These are phyloP conservation scores for Carcina quercana DNA, from an alignment of 2,888 invertebrate genomes.

Conservation along the genomic window DNA sequence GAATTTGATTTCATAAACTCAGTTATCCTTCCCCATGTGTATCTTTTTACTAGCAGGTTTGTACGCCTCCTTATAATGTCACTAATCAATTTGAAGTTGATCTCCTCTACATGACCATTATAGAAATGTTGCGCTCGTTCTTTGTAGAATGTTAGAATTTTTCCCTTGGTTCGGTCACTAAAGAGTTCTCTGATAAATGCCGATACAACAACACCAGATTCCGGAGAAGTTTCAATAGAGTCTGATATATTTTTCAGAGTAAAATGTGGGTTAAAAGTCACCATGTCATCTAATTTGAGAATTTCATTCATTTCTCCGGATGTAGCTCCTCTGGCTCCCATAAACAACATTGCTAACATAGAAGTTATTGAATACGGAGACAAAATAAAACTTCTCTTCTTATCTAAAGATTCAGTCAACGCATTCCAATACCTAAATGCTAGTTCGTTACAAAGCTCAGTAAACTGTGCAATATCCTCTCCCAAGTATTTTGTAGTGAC, in stretches of 20 bases:
- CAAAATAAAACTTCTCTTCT: slow-evolving; percentile 83
- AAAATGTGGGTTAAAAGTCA: slow-evolving; percentile 92
- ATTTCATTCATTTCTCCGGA: slow-evolving; percentile 94
- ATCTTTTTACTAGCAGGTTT: slow-evolving; percentile 85
- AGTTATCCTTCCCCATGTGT: slow-evolving; percentile 83
- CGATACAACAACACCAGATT: slow-evolving; percentile 84
- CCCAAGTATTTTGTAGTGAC: slow-evolving; percentile 82
- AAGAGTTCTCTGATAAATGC: slow-evolving; percentile 89
- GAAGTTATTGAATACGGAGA: slow-evolving; percentile 91
- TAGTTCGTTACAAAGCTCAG: slow-evolving; percentile 87
- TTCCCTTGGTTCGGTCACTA: slow-evolving; percentile 86
- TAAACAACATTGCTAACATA: slow-evolving; percentile 91
- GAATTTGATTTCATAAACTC: slow-evolving; percentile 85
- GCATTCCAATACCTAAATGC: slow-evolving; percentile 89
- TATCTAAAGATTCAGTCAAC: slow-evolving; percentile 80
- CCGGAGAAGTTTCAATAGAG: slow-evolving; percentile 79
- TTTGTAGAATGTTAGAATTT: slow-evolving; percentile 89
- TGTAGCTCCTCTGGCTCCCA: slow-evolving; percentile 89
- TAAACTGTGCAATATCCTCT: slow-evolving; percentile 84
- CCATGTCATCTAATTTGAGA: slow-evolving; percentile 88
- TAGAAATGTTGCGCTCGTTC: slow-evolving; percentile 91
- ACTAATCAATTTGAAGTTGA: slow-evolving; percentile 86
- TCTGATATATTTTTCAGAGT: slow-evolving; percentile 90
- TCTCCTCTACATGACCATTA: slow-evolving; percentile 89
- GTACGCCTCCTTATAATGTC: slow-evolving; percentile 88